Evolutionary conservation across 2,113 vertebrate genomes (phyloP), one percentile per base, ranked within the genome.

Genomic region (Dunckerocampus dactyliophorus): DNA sequence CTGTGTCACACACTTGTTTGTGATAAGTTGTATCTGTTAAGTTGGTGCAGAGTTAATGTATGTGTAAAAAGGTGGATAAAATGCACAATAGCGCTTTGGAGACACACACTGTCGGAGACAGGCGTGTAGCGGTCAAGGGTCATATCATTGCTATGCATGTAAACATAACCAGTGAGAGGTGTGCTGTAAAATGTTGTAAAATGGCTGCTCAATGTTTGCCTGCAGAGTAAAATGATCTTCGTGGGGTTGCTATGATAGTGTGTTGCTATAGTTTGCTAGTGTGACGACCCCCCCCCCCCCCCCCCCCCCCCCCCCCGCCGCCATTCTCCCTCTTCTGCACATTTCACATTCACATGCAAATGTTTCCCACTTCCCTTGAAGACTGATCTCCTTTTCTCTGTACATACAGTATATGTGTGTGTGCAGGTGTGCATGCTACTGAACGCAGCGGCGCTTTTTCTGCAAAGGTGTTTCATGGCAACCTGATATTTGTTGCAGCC

Each of bases 401-500:
- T 46, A 20, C n/a, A n/a, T n/a, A n/a, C n/a, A 15, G 17, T 57
- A 4, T 48, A 49, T 50, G 47, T 55, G 22, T 55, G 22, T 80
- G 62, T 57, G n/a, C 13, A 15, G 34, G 58, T 49, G 61, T 67
- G 47, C 42, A 28, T 74, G 62, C 59, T 47, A 64, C 56, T 66
- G 6, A 53, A 31, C 47, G 17, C 59, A 59, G 3, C 76, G 46
- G 15, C 17, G 43, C 42, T 54, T 80, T 82, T 69, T 76, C 62
- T 72, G 61, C 63, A 74, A 79, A 84, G 77, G 80, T 86, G 85
- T 86, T 76, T 79, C 87, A 52, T 81, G 67, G 89, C 81, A 88
- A 91, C 89, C 69, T 54, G 78, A 81, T 72, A 77, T 76, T 71
- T 85, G 86, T 85, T 66, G 58, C 89, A 81, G 85, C 80, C 81